Conservation (phyloP, 2,888 invertebrate species). For the Lithodes maja region DNA sequence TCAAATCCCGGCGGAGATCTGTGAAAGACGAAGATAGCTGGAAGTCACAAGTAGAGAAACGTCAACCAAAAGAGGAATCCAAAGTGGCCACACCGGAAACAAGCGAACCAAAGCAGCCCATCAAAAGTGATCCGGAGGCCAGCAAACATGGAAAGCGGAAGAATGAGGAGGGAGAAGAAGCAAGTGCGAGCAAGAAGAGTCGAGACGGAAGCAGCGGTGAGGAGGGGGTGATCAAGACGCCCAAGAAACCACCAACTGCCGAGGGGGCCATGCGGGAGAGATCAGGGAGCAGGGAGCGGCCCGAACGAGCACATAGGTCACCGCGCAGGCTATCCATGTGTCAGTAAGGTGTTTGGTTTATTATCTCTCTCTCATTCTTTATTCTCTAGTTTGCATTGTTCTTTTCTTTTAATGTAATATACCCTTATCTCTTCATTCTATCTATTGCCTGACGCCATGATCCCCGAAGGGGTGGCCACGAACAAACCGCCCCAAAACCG, state of each 20-base stretch:
- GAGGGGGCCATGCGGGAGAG: conserved; percentile 25
- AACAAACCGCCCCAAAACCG: no score
- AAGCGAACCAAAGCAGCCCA: background rate
- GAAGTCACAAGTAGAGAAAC: conserved; percentile 28
- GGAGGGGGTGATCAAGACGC: background rate
- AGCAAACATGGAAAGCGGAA: conserved; percentile 34
- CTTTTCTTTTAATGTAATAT: background rate
- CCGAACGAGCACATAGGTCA: conserved; percentile 62
- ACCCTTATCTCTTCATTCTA: no score
- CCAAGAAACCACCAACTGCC: background rate
- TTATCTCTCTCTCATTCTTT: background rate
- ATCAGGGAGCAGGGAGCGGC: conserved; percentile 58
- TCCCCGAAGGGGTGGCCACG: no score
- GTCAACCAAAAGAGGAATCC: conserved; percentile 33
- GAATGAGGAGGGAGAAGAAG: conserved; percentile 33
- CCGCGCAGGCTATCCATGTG: conserved; percentile 66
- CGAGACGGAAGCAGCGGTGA: conserved; percentile 18
- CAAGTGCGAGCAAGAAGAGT: conserved; percentile 13
- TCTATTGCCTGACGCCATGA: no score
- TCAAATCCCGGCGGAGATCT: conserved; percentile 53
- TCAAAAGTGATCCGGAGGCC: conserved; percentile 15
- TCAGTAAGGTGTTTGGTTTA: conserved; percentile 33
- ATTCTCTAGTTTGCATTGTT: background rate
- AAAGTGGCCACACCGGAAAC: conserved; percentile 16
- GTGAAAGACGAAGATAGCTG: conserved; percentile 38